Base-by-base conservation (phyloP, 2,113 vertebrate species). In the Catharus minimus region DNA sequence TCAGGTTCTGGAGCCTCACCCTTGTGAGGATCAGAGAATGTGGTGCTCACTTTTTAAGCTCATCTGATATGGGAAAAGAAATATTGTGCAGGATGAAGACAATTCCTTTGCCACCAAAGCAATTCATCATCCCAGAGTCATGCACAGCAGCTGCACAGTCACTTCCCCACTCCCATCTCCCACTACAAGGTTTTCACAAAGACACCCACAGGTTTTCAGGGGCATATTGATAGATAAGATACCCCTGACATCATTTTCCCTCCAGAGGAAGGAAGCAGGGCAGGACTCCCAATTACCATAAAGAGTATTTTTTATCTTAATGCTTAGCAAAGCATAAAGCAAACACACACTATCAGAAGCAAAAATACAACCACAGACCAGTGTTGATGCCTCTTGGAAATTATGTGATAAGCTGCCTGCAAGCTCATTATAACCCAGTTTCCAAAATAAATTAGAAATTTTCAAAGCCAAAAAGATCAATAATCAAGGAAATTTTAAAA, bases 401-500 rank as follows among this genome's bases (percentile, higher is more conserved):
- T 39, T 22, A 86, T 5, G 2, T 19, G 52, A 66, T 57, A 69
- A 91, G 64, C 47, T 86, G 85, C 79, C 75, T 62, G 36, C 28
- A 73, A 86, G 75, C 75, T 93, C 82, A 71, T 89, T 69, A 82
- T 62, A 49, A 73, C 30, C 17, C 7, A 1, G 64, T 47, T 88
- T 56, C 67, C 67, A 89, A 76, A 88, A 89, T 41, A 82, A 86
- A 83, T 60, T 26, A 82, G 36, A 56, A 56, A 56, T 46, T 90
- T 89, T 76, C 76, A 74, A 94, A 94, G 55, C 21, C 72, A 77
- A 65, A 85, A 93, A 93, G 64, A 76, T 72, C 26, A 91, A 74
- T 66, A 90, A 89, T 88, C 83, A 75, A 84, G 69, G 64, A 88
- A 96, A 89, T 66, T 88, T 89, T 65, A 28, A 68, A 93, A 79